phyloP scores from a whole-genome alignment of 2,888 invertebrate species.

The Scaptodrosophila latifasciaeformis region DNA sequence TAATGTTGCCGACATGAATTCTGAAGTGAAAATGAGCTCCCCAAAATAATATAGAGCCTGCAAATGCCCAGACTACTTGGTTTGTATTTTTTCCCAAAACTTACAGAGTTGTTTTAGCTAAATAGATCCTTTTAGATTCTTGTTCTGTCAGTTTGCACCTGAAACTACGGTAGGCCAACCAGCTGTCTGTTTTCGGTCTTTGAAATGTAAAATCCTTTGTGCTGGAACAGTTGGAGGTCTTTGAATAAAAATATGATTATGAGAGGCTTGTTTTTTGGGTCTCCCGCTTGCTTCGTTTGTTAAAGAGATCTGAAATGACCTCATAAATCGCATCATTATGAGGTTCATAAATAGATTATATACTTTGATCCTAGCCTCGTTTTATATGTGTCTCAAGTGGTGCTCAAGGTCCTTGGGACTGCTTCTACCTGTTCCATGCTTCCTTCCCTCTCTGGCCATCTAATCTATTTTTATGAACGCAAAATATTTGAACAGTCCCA shows the following conservation, averaged over 20 bases:
- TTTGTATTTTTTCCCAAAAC: too few relatives aligned
- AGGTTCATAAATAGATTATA: constrained; percentile 60
- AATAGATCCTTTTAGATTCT: too few relatives aligned
- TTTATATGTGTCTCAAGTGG: constrained; percentile 4
- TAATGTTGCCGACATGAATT: constrained; percentile 20
- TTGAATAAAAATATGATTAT: constrained; percentile 19
- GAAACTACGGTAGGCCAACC: background rate
- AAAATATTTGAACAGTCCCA: constrained; percentile 41
- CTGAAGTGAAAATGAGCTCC: constrained; percentile 27
- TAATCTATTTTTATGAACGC: constrained; percentile 30
- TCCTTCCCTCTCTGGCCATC: background rate
- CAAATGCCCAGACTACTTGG: background rate
- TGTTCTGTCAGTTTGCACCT: constrained; percentile 2
- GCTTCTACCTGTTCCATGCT: constrained; percentile 22
- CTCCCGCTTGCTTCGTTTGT: too few relatives aligned
- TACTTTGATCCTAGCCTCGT: constrained; percentile 50
- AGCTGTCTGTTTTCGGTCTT: too few relatives aligned
- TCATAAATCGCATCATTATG: constrained; percentile 62
- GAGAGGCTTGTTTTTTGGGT: too few relatives aligned
- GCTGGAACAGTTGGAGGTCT: background rate
- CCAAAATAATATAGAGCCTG: background rate
- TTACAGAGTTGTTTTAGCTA: too few relatives aligned
- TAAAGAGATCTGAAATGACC: constrained; percentile 50
- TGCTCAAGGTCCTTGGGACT: constrained; percentile 54
- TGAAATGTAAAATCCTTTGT: too few relatives aligned